A percentile compares a stretch with the other conserved stretches of the same genome.
Evolutionary conservation across 2,797 vertebrate genomes (phyloP).

Genomic region (Smutsia gigantea): DNA sequence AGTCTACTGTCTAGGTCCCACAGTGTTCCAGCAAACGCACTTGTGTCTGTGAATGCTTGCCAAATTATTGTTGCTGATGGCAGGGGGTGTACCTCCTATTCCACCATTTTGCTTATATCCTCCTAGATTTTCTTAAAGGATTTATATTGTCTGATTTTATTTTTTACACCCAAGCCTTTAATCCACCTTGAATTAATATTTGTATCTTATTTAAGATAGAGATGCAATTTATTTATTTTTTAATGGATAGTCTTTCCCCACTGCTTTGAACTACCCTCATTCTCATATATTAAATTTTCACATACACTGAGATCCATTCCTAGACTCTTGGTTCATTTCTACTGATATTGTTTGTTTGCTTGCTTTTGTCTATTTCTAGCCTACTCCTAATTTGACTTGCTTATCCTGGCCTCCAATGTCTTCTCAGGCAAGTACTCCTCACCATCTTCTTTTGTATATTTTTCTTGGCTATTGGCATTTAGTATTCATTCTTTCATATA

Average conservation of each 20-base stretch:
- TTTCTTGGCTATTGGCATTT: neutral
- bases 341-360: neutral
- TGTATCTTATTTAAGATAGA: constrained; percentile 1
- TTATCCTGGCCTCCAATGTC: neutral
- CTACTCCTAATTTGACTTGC: neutral
- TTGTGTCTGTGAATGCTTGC: neutral
- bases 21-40: neutral
- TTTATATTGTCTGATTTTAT: neutral
- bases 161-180: neutral
- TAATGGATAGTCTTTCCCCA: neutral
- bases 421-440: neutral
- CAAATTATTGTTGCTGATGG: neutral
- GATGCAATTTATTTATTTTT: neutral
- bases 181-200: neutral
- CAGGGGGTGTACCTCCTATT: neutral
- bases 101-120: neutral
- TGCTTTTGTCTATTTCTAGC: neutral
- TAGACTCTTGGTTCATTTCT: neutral
- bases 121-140: neutral
- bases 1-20: neutral
- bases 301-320: neutral
- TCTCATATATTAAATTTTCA: neutral
- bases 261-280: neutral
- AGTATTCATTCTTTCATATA: neutral
- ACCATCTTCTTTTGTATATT: neutral